Percentiles rank a stretch among this genome's conserved stretches.
These are phyloP conservation scores for Apotomis capreana DNA, from an alignment of 2,888 invertebrate genomes.

Conservation along the genomic window DNA sequence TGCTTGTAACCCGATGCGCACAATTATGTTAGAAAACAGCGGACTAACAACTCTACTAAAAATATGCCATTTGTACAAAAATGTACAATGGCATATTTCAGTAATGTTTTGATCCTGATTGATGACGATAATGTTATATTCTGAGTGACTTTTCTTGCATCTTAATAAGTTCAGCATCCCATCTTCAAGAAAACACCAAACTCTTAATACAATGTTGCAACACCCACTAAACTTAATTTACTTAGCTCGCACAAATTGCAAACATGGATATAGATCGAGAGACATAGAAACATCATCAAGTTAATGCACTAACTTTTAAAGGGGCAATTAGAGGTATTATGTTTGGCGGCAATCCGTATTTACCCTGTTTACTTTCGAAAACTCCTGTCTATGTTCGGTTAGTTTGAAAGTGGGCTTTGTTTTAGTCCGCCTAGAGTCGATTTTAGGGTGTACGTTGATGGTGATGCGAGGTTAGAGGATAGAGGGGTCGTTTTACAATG, in stretches of 20 bases:
- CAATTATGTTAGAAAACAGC: no score
- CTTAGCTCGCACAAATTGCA: slow-evolving; percentile 52
- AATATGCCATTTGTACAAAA: no score
- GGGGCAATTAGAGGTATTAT: slow-evolving; percentile 76
- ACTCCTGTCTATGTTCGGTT: neutral
- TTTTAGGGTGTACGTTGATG: neutral
- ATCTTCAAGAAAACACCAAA: no score
- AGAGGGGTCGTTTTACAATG: slow-evolving; percentile 56
- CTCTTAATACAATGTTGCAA: slow-evolving; percentile 1
- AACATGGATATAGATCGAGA: slow-evolving; percentile 59
- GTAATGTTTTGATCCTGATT: no score
- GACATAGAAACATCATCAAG: slow-evolving; percentile 70
- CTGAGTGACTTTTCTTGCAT: no score
- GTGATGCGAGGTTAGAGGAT: slow-evolving; percentile 19
- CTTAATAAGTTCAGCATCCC: no score
- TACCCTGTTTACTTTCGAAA: slow-evolving; percentile 11
- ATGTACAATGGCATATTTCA: no score
- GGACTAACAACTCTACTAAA: no score
- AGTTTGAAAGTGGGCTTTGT: slow-evolving; percentile 7
- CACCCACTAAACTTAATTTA: slow-evolving; percentile 30
- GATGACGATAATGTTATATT: no score
- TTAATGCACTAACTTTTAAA: slow-evolving; percentile 78
- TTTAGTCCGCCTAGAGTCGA: neutral
- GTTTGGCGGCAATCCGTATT: slow-evolving; percentile 73
- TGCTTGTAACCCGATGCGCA: no score